These are phyloP conservation scores for Malacoctenus gilli DNA, from an alignment of 2,797 vertebrate genomes.

Conservation along the genomic window DNA sequence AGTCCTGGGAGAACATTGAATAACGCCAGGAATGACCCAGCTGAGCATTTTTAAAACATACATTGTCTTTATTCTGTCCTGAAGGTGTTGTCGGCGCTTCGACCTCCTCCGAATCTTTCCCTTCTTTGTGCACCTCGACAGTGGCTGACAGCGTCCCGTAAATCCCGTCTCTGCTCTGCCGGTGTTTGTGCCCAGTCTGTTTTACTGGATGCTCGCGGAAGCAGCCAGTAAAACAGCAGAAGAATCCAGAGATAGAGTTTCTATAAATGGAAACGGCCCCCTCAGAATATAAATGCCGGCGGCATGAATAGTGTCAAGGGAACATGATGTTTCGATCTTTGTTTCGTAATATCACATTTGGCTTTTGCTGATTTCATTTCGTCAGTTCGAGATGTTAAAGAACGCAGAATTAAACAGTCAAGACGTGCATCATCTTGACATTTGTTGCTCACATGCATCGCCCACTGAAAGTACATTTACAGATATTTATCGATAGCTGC, in stretches of 20 bases:
- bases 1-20: background rate
- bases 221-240: background rate
- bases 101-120: background rate
- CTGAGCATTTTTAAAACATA: too few relatives aligned
- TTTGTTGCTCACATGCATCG: too few relatives aligned
- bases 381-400: too few relatives aligned
- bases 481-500: too few relatives aligned
- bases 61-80: background rate
- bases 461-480: too few relatives aligned
- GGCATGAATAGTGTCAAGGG: background rate
- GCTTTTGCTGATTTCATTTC: too few relatives aligned
- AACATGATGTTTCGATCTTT: background rate
- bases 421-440: too few relatives aligned
- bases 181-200: conserved; percentile 2
- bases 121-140: background rate
- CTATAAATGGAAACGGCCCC: background rate
- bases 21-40: too few relatives aligned
- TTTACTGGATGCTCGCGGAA: background rate
- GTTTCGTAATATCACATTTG: background rate
- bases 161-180: background rate
- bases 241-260: background rate
- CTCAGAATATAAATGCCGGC: background rate
- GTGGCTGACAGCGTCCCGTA: background rate
- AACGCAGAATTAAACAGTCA: too few relatives aligned
- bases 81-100: background rate